phyloP scores from a whole-genome alignment of 2,888 invertebrate species.

The Drosophila paracracens region DNA sequence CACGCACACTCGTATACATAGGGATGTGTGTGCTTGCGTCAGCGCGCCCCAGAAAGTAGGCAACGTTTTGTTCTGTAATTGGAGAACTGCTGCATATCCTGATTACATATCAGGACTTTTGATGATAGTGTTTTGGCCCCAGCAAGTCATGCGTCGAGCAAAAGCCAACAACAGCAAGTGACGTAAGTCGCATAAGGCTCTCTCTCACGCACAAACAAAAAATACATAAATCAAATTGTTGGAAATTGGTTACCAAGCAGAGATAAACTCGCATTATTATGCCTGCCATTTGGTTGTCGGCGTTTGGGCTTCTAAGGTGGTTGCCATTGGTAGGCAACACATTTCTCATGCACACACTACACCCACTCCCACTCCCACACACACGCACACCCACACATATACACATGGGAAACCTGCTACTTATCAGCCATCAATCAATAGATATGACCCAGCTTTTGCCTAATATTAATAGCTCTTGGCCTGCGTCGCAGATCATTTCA shows the following conservation, averaged over 20 bases:
- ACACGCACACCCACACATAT: not conserved
- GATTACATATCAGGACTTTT: conserved; percentile 44
- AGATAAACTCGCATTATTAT: conserved; percentile 79
- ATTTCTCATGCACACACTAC: conserved; percentile 29
- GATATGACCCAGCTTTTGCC: conserved; percentile 54
- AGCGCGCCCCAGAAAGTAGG: conserved; percentile 23
- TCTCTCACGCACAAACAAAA: conserved; percentile 64
- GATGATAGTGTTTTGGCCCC: conserved; percentile 48
- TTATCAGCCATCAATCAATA: conserved; percentile 74
- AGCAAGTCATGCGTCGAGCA: conserved; percentile 51
- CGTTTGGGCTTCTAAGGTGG: not conserved
- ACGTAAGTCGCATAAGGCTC: conserved; percentile 24
- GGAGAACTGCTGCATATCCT: conserved; percentile 45
- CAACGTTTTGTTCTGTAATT: conserved; percentile 47
- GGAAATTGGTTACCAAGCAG: conserved; percentile 75
- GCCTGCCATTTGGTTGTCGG: conserved; percentile 51
- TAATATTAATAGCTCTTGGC: conserved; percentile 61
- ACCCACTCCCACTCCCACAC: conserved; percentile 3
- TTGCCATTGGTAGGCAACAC: conserved; percentile 21
- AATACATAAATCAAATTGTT: conserved; percentile 77
- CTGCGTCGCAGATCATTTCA: conserved; percentile 40
- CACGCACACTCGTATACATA: not conserved
- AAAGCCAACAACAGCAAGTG: conserved; percentile 6
- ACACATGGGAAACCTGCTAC: conserved; percentile 41
- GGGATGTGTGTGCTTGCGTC: not conserved